A percentile compares a stretch with the other conserved stretches of the same genome.
Evolutionary conservation across 2,113 vertebrate species (phyloP).

Genomic region (Chelonoidis abingdonii): DNA sequence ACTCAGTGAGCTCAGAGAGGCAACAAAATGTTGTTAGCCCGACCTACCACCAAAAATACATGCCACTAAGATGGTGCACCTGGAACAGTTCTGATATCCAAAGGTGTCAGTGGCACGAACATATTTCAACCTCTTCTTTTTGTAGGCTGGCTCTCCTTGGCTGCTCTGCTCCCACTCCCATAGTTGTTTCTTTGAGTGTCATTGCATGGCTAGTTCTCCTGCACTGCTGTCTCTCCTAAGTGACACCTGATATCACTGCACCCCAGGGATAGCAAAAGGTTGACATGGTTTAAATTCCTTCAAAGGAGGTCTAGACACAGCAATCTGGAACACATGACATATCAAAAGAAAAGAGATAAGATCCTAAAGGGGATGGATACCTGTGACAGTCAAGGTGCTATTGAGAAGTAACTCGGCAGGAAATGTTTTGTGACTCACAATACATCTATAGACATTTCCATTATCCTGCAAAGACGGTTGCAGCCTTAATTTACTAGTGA

Average conservation of each 20-base stretch:
- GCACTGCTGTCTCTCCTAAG: neutral
- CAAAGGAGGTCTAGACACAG: neutral
- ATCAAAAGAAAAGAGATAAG: neutral
- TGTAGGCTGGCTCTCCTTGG: neutral
- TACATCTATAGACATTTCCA: constrained; percentile 32
- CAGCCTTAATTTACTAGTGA: constrained; percentile 24
- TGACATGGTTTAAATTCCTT: neutral
- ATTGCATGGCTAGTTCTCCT: neutral
- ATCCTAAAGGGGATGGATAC: neutral
- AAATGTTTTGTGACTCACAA: neutral
- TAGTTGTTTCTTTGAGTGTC: neutral
- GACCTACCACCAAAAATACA: neutral
- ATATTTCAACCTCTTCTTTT: neutral
- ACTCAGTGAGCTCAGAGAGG: neutral
- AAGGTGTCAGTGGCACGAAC: neutral
- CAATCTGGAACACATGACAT: accelerated
- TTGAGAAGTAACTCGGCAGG: accelerated
- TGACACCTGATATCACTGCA: neutral
- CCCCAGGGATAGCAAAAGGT: neutral
- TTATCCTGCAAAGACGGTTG: neutral
- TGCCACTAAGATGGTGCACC: neutral
- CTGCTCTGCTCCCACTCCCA: neutral
- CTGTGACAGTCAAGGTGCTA: neutral
- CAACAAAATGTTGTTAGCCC: neutral
- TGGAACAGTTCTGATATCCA: neutral